Evolutionary conservation across 1,140 invertebrate species (phyloP), one percentile per base, ranked within the genome.

Genomic region (Sesamia nonagrioides): DNA sequence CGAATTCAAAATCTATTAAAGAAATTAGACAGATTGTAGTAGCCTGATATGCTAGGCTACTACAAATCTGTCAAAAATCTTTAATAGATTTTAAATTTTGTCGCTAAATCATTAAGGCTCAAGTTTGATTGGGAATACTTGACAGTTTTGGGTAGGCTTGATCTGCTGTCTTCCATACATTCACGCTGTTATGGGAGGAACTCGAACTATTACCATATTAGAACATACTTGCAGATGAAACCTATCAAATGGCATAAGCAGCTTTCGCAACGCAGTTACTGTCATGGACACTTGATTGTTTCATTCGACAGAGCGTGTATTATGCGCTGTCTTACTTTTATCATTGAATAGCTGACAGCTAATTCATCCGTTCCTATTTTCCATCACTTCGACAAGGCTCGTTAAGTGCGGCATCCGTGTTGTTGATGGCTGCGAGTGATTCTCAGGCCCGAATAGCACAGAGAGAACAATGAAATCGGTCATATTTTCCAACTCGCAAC

Each of bases 381-480:
- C 88, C 89, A 91, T 92, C 84, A 86, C 87, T 88, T 93, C 91
- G 92, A 94, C 92, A 93, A 94, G 92, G 84, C 88, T 93, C 92
- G 92, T 94, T 94, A 90, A 92, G 89, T 92, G 91, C 89, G 88
- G 87, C 87, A 89, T 91, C 90, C 90, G 85, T 81, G 88, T 81
- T 87, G 89, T 89, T 89, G 91, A 92, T 92, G 90, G 87, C 87
- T 86, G 84, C 89, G 88, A 91, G 92, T 93, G 92, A 93, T 94
- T 93, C 91, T 90, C 85, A 90, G 87, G 86, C 83, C 79, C 85
- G 84, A 87, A 87, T 88, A 88, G 85, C 88, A 80, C 82, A 74
- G 84, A 85, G 86, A 87, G 88, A 92, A 93, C 92, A 94, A 93
- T 94, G 91, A 92, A 91, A 94, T 92, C 92, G 89, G 90, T 92